Evolutionary conservation across 2,797 vertebrate species (phyloP).

Genomic region (Picus viridis): DNA sequence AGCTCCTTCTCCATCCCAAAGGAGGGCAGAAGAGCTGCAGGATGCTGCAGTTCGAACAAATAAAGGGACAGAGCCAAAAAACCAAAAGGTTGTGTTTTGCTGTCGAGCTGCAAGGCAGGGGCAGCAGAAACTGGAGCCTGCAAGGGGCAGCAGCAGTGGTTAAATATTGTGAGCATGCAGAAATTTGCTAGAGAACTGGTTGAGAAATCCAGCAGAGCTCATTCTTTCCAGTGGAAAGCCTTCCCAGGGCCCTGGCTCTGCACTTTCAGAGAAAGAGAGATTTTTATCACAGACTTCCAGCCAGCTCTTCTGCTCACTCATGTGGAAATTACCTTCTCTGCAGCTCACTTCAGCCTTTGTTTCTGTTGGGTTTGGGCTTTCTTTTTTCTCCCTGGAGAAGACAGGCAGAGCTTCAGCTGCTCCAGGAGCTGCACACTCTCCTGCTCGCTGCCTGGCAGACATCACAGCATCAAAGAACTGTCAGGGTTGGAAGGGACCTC

Average conservation of each 20-base stretch:
- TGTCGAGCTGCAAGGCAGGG: not conserved
- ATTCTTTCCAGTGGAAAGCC: constrained; percentile 59
- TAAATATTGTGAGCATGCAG: not conserved
- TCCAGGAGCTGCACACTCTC: not conserved
- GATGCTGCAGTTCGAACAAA: not conserved
- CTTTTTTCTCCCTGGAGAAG: not conserved
- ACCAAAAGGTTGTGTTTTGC: not conserved
- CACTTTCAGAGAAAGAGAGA: constrained; percentile 35
- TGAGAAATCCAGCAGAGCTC: constrained; percentile 52
- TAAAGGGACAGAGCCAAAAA: not conserved
- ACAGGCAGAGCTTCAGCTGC: not conserved
- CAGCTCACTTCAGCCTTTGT: not conserved
- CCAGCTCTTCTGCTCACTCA: not conserved
- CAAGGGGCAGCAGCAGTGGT: not conserved
- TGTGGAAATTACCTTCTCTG: constrained; percentile 39
- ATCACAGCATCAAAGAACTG: too few species aligned
- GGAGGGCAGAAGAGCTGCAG: not conserved
- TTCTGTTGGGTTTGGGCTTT: too few species aligned
- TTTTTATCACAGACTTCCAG: constrained; percentile 45
- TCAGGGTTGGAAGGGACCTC: too few species aligned
- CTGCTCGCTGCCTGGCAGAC: not conserved
- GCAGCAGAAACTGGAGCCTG: not conserved
- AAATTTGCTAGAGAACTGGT: constrained; percentile 41
- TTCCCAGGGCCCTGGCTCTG: constrained; percentile 10
- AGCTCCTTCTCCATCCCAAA: not conserved